A percentile compares a stretch with the other conserved stretches of the same genome.
phyloP scores from a whole-genome alignment of 1,140 invertebrate genomes.

The Glossosoma conforme region DNA sequence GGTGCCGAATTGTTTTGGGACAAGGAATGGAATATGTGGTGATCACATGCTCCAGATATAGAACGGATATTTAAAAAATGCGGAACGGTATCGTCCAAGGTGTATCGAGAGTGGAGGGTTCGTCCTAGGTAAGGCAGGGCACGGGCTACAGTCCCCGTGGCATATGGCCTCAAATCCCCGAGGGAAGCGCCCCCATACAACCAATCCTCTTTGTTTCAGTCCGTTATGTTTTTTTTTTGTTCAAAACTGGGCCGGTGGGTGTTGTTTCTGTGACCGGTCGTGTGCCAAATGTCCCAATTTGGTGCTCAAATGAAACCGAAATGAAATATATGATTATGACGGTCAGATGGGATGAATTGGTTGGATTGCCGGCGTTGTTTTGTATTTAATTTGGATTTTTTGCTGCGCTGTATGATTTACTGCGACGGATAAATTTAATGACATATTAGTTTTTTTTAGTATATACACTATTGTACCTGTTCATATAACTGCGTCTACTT shows the following conservation, averaged over 20 bases:
- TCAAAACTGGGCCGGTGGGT: slow-evolving; percentile 4
- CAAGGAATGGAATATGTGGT: too few relatives aligned
- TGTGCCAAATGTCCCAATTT: slow-evolving; percentile 31
- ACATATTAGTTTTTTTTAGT: too few relatives aligned
- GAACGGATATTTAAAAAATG: too few relatives aligned
- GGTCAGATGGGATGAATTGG: slow-evolving; percentile 7
- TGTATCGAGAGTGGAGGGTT: too few relatives aligned
- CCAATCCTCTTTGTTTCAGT: slow-evolving; percentile 27
- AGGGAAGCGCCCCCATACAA: slow-evolving; percentile 1
- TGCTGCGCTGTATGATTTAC: too few relatives aligned
- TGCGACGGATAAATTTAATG: too few relatives aligned
- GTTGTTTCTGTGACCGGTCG: slow-evolving; percentile 15
- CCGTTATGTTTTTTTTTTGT: slow-evolving; percentile 18
- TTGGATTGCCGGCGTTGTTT: slow-evolving; percentile 8
- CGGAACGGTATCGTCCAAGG: too few relatives aligned
- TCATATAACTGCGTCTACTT: too few relatives aligned
- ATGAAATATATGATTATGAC: slow-evolving; percentile 8
- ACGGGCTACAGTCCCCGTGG: slow-evolving; percentile 18
- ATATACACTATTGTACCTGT: too few relatives aligned
- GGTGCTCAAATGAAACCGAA: slow-evolving; percentile 5
- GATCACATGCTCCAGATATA: too few relatives aligned
- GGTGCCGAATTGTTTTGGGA: too few relatives aligned
- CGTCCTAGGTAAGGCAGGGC: background rate
- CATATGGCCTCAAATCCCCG: slow-evolving; percentile 22
- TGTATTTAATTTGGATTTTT: too few relatives aligned